phyloP scores from a whole-genome alignment of 2,888 invertebrate genomes.

The Agonopterix alstromeriana region DNA sequence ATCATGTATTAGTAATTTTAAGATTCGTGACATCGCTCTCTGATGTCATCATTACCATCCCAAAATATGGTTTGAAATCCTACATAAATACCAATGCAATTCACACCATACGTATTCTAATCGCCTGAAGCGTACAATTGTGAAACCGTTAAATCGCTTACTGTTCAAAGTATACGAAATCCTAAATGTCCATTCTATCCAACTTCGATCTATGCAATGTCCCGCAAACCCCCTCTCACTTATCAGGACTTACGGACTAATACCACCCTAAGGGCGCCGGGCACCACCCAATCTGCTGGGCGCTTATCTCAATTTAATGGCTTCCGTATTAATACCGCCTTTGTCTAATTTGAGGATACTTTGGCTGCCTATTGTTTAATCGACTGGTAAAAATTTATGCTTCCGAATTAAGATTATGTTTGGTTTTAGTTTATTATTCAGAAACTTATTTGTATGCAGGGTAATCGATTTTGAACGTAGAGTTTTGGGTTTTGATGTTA shows the following conservation, averaged over 20 bases:
- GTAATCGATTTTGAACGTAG: background rate
- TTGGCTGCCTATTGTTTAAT: constrained; percentile 57
- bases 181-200: constrained; percentile 14
- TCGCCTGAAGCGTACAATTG: too few species aligned
- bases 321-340: constrained; percentile 73
- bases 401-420: constrained; percentile 12
- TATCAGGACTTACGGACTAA: constrained; percentile 71
- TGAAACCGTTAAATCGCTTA: too few species aligned
- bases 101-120: too few species aligned
- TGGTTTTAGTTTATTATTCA: constrained; percentile 7
- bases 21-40: too few species aligned
- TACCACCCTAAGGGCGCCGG: constrained; percentile 70
- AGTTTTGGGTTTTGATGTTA: background rate
- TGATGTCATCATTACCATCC: too few species aligned
- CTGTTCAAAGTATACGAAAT: too few species aligned
- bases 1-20: too few species aligned
- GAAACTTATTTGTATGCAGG: background rate
- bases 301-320: constrained; percentile 76
- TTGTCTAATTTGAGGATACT: constrained; percentile 69
- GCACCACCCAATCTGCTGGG: constrained; percentile 69
- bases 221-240: constrained; percentile 57
- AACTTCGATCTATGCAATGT: constrained; percentile 43
- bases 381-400: constrained; percentile 63
- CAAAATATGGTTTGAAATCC: too few species aligned
- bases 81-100: too few species aligned